These are phyloP conservation scores for Andrena dorsata DNA, from an alignment of 2,888 invertebrate genomes.

Conservation along the genomic window DNA sequence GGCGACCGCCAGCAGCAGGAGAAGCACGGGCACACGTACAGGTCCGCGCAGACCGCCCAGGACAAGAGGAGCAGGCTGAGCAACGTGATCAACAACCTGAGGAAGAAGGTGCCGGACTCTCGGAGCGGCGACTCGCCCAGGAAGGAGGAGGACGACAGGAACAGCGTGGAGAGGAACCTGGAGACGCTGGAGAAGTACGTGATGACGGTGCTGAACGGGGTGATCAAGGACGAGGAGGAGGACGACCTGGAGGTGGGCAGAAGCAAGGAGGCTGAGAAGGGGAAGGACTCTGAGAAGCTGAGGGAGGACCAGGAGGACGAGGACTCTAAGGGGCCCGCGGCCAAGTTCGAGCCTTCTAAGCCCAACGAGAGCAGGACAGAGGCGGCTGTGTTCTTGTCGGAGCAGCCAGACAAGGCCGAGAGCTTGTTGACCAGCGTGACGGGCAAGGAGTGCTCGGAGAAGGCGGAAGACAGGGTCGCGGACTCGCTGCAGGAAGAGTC, in stretches of 20 bases:
- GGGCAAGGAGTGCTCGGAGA: conserved; percentile 27
- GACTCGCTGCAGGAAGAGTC: not conserved
- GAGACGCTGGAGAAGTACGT: conserved; percentile 82
- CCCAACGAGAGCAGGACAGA: conserved; percentile 77
- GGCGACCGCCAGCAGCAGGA: conserved; percentile 75
- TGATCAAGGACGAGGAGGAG: conserved; percentile 81
- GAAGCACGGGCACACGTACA: conserved; percentile 65
- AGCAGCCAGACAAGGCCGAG: conserved; percentile 44
- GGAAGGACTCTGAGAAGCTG: conserved; percentile 41
- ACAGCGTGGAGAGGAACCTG: conserved; percentile 80
- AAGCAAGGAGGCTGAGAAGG: conserved; percentile 49
- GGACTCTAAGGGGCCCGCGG: conserved; percentile 50
- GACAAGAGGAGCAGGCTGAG: conserved; percentile 83
- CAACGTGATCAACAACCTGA: conserved; percentile 83
- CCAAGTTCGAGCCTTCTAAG: conserved; percentile 73
- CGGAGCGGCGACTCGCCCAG: conserved; percentile 49
- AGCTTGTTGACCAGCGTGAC: not conserved
- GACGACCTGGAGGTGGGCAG: conserved; percentile 32
- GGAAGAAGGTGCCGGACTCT: conserved; percentile 80
- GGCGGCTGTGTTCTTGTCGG: conserved; percentile 72
- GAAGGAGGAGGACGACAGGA: conserved; percentile 69
- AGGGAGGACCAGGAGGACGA: conserved; percentile 52
- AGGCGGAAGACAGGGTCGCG: not conserved
- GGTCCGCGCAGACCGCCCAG: conserved; percentile 77
- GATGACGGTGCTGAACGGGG: conserved; percentile 83